Conservation (phyloP, 2,888 invertebrate species). For the Timema podura region DNA sequence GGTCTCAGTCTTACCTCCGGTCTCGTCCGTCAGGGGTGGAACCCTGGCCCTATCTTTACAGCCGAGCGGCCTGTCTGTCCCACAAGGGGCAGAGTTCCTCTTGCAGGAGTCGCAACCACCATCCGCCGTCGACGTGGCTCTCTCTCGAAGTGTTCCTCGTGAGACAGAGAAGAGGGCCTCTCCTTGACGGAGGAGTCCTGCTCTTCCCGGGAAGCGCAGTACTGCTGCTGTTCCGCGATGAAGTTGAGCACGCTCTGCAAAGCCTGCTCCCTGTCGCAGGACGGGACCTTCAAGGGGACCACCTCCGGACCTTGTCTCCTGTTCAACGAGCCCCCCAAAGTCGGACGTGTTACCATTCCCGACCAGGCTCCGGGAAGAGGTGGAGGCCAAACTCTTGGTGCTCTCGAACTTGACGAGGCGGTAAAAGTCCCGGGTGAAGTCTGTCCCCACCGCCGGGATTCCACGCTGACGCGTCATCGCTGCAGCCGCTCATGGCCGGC, state of each 20-base stretch:
- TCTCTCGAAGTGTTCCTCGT: neutral
- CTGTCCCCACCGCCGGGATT: constrained; percentile 57
- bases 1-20: neutral
- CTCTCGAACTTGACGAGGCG: constrained; percentile 76
- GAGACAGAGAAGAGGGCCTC: neutral
- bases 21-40: neutral
- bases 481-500: constrained; percentile 62
- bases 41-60: too few species aligned
- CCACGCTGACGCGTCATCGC: constrained; percentile 50
- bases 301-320: constrained; percentile 21
- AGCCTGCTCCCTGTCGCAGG: constrained; percentile 62
- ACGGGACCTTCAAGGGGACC: constrained; percentile 10
- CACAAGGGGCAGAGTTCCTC: too few species aligned
- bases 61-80: neutral
- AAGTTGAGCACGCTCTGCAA: constrained; percentile 70
- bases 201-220: constrained; percentile 58
- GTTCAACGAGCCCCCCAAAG: neutral
- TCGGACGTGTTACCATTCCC: constrained; percentile 40
- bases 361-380: constrained; percentile 63
- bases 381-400: constrained; percentile 72
- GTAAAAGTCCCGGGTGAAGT: constrained; percentile 77
- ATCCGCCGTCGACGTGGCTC: neutral
- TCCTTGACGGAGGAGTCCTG: constrained; percentile 42
- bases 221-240: constrained; percentile 72
- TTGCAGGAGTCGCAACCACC: too few species aligned